Evolutionary conservation across 2,113 vertebrate species (phyloP).

Genomic region (Orcinus orca): DNA sequence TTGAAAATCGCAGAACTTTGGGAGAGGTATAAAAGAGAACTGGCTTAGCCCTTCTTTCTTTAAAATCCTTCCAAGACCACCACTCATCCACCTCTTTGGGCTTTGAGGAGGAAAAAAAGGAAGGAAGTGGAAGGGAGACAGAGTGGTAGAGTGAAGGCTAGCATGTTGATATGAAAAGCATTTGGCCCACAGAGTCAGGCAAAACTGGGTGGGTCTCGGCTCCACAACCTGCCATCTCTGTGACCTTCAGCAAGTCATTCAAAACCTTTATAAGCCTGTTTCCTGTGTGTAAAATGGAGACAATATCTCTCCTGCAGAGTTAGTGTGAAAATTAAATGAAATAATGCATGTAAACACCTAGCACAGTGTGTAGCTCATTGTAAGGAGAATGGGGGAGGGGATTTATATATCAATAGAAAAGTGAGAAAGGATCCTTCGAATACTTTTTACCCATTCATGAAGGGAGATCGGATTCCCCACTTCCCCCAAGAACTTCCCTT

Average conservation of each 20-base stretch:
- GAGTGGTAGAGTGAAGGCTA: not conserved
- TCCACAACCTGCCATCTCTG: not conserved
- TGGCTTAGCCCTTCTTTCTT: not conserved
- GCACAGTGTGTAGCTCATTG: not conserved
- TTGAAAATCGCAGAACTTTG: not conserved
- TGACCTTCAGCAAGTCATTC: not conserved
- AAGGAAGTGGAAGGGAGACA: not conserved
- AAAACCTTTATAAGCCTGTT: not conserved
- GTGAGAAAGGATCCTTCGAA: not conserved
- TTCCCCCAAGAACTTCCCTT: not conserved
- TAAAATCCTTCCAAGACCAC: not conserved
- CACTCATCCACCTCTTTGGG: not conserved
- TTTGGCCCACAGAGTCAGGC: not conserved
- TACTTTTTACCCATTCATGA: not conserved
- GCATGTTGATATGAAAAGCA: not conserved
- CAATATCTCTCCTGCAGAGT: not conserved
- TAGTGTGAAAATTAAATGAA: conserved; percentile 5
- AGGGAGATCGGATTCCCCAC: not conserved
- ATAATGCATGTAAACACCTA: not conserved
- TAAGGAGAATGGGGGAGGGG: not conserved
- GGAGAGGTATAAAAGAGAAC: not conserved
- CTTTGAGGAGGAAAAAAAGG: not conserved
- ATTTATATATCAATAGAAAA: not conserved
- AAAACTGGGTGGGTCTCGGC: not conserved
- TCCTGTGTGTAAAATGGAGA: not conserved